Percentiles rank a stretch among this genome's conserved stretches.
Evolutionary conservation across 2,888 invertebrate species (phyloP).

Genomic region (Euplagia quadripunctaria): DNA sequence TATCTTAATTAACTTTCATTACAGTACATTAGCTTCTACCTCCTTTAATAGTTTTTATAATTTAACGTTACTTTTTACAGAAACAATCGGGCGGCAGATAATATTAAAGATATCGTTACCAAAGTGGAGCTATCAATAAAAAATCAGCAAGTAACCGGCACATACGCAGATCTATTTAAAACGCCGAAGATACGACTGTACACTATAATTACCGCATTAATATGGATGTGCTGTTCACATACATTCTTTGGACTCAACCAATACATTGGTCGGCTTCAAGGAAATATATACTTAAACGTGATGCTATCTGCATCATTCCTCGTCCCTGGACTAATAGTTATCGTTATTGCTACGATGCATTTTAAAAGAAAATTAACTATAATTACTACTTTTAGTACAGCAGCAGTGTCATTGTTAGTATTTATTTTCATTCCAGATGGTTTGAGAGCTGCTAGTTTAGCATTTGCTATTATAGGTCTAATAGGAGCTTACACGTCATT

Average conservation of each 20-base stretch:
- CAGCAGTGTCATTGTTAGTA: constrained; percentile 70
- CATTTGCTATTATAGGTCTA: constrained; percentile 91
- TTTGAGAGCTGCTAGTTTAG: constrained; percentile 83
- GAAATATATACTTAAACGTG: constrained; percentile 93
- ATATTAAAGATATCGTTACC: constrained; percentile 70
- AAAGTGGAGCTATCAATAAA: constrained; percentile 61
- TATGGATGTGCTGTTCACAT: constrained; percentile 93
- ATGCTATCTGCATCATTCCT: constrained; percentile 88
- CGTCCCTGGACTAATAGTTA: constrained; percentile 68
- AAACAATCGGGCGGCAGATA: constrained; percentile 75
- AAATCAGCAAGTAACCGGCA: constrained; percentile 56
- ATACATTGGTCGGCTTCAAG: constrained; percentile 92
- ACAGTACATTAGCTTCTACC: no score
- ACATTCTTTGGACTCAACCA: constrained; percentile 94
- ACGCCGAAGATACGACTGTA: constrained; percentile 90
- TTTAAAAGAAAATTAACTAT: constrained; percentile 71
- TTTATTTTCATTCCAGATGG: constrained; percentile 72
- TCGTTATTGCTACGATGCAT: constrained; percentile 68
- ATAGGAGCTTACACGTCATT: constrained; percentile 91
- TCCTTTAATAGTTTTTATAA: background rate
- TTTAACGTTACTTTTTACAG: constrained; percentile 56
- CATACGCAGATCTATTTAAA: constrained; percentile 88
- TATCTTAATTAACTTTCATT: background rate
- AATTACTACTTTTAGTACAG: constrained; percentile 66
- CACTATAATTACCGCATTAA: constrained; percentile 89